Conservation (phyloP, 2,113 vertebrate species). For the Empidonax traillii region DNA sequence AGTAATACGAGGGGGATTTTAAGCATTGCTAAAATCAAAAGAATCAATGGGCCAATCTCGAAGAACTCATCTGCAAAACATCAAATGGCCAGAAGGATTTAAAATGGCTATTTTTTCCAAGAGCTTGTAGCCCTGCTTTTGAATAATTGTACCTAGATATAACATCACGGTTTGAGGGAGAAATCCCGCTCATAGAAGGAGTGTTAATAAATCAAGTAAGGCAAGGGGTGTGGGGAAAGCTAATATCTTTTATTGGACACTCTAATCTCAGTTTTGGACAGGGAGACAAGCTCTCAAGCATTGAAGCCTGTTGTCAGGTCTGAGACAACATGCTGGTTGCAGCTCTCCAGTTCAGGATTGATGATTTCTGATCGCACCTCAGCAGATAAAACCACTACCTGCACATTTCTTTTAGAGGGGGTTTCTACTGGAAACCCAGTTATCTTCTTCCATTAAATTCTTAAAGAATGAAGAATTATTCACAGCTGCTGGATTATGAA, state of each 20-base stretch:
- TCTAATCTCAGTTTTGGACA: not conserved
- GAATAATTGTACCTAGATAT: accelerated
- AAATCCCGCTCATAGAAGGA: not conserved
- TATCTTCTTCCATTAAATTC: not conserved
- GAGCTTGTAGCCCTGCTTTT: not conserved
- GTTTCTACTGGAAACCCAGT: not conserved
- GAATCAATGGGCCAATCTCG: not conserved
- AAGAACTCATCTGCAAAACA: not conserved
- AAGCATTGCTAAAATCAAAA: not conserved
- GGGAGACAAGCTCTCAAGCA: not conserved
- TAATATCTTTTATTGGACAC: not conserved
- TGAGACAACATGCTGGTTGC: not conserved
- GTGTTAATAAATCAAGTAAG: not conserved
- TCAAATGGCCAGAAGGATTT: not conserved
- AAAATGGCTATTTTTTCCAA: not conserved
- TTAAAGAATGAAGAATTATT: conserved; percentile 16
- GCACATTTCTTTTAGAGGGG: not conserved
- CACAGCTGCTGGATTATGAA: not conserved
- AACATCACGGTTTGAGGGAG: not conserved
- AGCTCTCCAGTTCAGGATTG: not conserved
- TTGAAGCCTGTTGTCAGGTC: not conserved
- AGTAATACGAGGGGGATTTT: not conserved
- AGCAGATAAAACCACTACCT: not conserved
- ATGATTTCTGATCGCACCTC: not conserved
- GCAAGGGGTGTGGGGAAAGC: not conserved